Base-by-base conservation (phyloP, 30 jellyfish, hydroid and myxozoan species). In the Aurelia coerulea region DNA sequence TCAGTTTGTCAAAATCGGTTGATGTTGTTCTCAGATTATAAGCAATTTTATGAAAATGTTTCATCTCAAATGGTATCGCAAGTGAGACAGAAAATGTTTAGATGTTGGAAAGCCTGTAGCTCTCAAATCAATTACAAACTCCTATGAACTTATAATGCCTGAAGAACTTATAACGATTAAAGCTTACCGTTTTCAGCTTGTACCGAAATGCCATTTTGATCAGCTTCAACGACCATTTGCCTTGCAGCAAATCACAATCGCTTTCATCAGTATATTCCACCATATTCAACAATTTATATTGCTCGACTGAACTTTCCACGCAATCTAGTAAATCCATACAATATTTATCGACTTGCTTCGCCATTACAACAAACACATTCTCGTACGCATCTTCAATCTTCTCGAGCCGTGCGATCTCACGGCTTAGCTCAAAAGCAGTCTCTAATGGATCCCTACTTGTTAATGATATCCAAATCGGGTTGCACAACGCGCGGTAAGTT, bases 381-480 rank as follows among this genome's bases (percentile, higher is more conserved):
- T 92, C 98, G 72, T 80, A 92, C 18, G 97, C 66, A 67, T 86
- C 97, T 54, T 92, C 97, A 11, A 79, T 58, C 52, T 52, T 23
- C 32, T 76, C 84, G 17, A 86, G 84, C 41, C 74, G 85, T 29
- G 51, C 68, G 41, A 89, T 60, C 74, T 80, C 82, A 6, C 75
- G 75, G 76, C 89, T 33, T n/a, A 86, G 58, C 18, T 46, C 49
- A 65, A 92, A 92, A 12, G 90, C 85, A 18, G 96, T 78, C 46
- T 65, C 37, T 64, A 92, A 78, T 39, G 98, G 98, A 59, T 92
- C 94, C 9, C 62, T 56, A 34, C 90, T 88, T 32, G 98, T 78
- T 56, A 86, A 54, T 2, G 88, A 71, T 37, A 92, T 80, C 98
- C 96, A 92, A 16, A 92, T 80, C 1, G 98, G 98, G 60, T 92